These are phyloP conservation scores for Coptodon bakossiorum DNA, from an alignment of 2,113 vertebrate species.

Conservation along the genomic window DNA sequence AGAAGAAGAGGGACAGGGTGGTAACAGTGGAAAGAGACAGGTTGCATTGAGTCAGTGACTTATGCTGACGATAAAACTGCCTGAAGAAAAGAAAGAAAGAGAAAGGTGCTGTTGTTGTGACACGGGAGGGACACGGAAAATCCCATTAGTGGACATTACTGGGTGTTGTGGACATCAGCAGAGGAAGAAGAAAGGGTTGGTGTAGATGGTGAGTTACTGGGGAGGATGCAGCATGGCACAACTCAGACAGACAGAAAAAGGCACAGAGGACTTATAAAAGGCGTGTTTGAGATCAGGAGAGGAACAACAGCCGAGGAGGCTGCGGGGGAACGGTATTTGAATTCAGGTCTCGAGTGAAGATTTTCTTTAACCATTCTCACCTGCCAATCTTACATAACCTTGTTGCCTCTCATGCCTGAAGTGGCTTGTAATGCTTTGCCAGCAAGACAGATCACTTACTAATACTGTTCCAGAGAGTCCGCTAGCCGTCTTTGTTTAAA, in stretches of 20 bases:
- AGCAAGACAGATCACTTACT: constrained; percentile 2
- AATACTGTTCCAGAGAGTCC: background rate
- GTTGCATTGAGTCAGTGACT: constrained; percentile 29
- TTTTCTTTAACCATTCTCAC: background rate
- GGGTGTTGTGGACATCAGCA: constrained; percentile 5
- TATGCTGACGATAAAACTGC: constrained; percentile 34
- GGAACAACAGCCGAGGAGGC: background rate
- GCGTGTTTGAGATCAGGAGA: background rate
- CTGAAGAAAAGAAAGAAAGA: constrained; percentile 1
- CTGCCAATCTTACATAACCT: background rate
- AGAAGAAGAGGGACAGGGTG: background rate
- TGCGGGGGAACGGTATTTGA: background rate
- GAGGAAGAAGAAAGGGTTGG: background rate
- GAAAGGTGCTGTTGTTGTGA: constrained; percentile 30
- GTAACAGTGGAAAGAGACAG: constrained; percentile 11
- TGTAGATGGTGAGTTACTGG: background rate
- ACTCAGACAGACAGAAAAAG: background rate
- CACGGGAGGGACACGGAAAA: background rate
- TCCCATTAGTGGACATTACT: constrained; percentile 33
- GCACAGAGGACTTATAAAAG: background rate
- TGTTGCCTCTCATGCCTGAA: background rate
- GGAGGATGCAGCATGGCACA: background rate
- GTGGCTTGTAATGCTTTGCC: constrained; percentile 5
- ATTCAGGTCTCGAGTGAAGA: background rate
- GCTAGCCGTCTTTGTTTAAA: background rate